These are phyloP conservation scores for Lamellibrachia satsuma DNA, from an alignment of 2,888 invertebrate genomes.

Conservation along the genomic window DNA sequence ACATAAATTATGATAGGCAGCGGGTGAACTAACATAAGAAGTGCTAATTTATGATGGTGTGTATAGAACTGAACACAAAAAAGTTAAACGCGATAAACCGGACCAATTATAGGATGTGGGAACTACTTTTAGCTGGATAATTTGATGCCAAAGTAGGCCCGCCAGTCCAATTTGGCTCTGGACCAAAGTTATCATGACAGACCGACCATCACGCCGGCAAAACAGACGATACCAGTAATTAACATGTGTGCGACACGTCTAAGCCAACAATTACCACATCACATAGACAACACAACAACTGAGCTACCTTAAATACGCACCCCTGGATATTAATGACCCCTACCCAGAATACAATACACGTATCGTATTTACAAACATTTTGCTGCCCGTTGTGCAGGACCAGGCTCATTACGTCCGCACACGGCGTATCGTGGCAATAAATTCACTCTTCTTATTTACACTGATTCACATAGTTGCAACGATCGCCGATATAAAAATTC, in stretches of 20 bases:
- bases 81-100: too few relatives aligned
- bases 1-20: too few relatives aligned
- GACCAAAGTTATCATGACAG: too few relatives aligned
- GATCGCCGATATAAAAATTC: neutral
- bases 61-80: too few relatives aligned
- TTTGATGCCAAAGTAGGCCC: too few relatives aligned
- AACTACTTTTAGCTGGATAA: too few relatives aligned
- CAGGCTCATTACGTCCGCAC: neutral
- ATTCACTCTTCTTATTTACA: neutral
- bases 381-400: slow-evolving; percentile 9
- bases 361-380: neutral
- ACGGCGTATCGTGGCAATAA: neutral
- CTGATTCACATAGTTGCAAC: slow-evolving; percentile 1
- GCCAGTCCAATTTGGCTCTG: too few relatives aligned
- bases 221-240: neutral
- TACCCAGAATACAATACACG: slow-evolving; percentile 6
- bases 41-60: too few relatives aligned
- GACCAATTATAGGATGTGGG: too few relatives aligned
- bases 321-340: neutral
- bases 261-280: neutral
- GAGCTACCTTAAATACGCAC: slow-evolving; percentile 4
- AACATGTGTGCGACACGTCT: neutral
- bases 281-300: neutral
- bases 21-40: too few relatives aligned
- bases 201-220: neutral